Conservation (phyloP, 2,888 invertebrate species). For the Tiphia femorata region DNA sequence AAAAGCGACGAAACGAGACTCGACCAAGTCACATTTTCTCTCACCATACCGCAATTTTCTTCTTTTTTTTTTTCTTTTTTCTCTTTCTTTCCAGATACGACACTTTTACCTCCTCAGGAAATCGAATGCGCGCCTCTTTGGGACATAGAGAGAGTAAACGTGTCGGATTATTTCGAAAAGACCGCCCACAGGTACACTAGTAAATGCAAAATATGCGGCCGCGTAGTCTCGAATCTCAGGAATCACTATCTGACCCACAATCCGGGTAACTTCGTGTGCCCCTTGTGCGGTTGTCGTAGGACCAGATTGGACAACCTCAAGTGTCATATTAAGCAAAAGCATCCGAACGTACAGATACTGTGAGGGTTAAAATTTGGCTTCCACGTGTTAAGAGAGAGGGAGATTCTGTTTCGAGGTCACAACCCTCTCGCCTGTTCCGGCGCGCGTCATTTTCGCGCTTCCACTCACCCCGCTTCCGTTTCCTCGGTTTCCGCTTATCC, state of each 20-base stretch:
- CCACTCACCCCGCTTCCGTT: too few relatives aligned
- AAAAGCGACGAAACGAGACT: too few relatives aligned
- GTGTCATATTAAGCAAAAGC: conserved; percentile 59
- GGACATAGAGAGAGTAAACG: conserved; percentile 51
- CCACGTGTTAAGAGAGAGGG: too few relatives aligned
- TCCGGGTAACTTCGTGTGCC: conserved; percentile 61
- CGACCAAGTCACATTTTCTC: too few relatives aligned
- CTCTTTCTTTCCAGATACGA: conserved; percentile 61
- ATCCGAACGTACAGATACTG: conserved; percentile 48
- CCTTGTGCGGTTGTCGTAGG: conserved; percentile 59
- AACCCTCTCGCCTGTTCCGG: too few relatives aligned
- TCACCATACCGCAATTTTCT: not conserved
- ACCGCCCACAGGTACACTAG: conserved; percentile 51
- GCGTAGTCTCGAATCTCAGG: conserved; percentile 61
- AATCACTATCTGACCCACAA: conserved; percentile 61
- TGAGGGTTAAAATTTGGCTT: too few relatives aligned
- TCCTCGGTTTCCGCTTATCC: too few relatives aligned
- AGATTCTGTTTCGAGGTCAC: too few relatives aligned
- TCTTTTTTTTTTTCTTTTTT: too few relatives aligned
- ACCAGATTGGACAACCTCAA: conserved; percentile 59
- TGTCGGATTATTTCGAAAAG: conserved; percentile 56
- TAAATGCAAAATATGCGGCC: conserved; percentile 62
- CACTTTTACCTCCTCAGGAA: conserved; percentile 56
- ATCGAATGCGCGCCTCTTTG: conserved; percentile 52
- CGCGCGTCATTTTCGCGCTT: too few relatives aligned